phyloP scores from a whole-genome alignment of 92 coral and sea anemone genomes.

The Phymanthus crucifer region DNA sequence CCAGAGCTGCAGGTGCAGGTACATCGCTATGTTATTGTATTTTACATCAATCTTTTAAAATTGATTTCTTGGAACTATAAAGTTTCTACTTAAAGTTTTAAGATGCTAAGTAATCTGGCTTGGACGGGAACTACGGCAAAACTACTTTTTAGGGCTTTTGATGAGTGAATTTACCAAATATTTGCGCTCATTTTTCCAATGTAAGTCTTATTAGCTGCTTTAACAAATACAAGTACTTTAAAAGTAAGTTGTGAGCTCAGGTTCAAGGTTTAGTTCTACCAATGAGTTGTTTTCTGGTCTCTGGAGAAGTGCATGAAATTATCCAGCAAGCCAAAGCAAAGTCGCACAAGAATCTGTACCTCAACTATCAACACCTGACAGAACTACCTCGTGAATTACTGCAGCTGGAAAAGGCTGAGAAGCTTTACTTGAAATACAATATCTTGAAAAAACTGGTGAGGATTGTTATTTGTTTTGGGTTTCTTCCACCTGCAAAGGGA shows the following conservation, averaged over 20 bases:
- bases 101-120: background rate
- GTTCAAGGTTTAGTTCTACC: background rate
- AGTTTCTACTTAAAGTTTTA: background rate
- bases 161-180: background rate
- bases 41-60: background rate
- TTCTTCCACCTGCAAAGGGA: background rate
- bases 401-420: conserved; percentile 57
- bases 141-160: background rate
- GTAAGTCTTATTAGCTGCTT: background rate
- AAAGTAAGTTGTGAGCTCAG: background rate
- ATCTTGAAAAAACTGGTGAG: conserved; percentile 72
- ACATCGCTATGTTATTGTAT: no score
- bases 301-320: conserved; percentile 30
- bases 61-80: background rate
- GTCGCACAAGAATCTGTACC: conserved; percentile 62
- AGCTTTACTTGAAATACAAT: conserved; percentile 77
- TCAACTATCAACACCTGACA: conserved; percentile 78
- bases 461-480: background rate
- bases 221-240: background rate
- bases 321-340: conserved; percentile 57
- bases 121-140: background rate
- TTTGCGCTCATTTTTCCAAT: no score
- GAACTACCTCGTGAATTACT: conserved; percentile 74
- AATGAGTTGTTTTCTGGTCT: conserved; percentile 23
- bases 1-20: no score